phyloP scores from a whole-genome alignment of 2,888 invertebrate genomes.

The Lacanobia wlatinum region DNA sequence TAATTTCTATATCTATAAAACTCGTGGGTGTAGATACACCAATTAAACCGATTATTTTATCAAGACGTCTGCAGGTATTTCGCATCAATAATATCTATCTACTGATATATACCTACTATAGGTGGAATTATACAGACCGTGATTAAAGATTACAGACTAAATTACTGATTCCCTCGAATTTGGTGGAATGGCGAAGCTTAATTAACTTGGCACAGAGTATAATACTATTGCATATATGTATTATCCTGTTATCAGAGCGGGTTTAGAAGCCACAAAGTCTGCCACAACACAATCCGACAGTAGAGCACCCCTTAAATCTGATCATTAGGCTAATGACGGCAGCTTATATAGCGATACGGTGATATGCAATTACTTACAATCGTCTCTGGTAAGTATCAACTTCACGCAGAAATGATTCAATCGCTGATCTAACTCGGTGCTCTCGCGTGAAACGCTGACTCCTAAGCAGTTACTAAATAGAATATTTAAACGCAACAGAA shows the following conservation, averaged over 20 bases:
- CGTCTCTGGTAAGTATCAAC: conserved; percentile 34
- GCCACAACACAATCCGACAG: conserved; percentile 61
- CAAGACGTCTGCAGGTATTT: conserved; percentile 46
- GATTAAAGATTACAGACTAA: conserved; percentile 59
- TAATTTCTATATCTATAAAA: conserved; percentile 63
- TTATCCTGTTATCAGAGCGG: conserved; percentile 57
- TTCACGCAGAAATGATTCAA: conserved; percentile 53
- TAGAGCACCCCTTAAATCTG: conserved; percentile 71
- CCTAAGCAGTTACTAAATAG: conserved; percentile 71
- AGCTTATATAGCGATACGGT: conserved; percentile 79
- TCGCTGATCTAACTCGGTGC: conserved; percentile 38
- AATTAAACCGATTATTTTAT: conserved; percentile 62
- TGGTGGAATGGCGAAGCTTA: conserved; percentile 46
- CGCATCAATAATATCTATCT: conserved; percentile 46
- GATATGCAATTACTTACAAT: conserved; percentile 72
- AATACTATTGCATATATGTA: conserved; percentile 53
- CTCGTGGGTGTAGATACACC: conserved; percentile 50
- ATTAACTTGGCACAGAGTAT: conserved; percentile 53
- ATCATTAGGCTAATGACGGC: conserved; percentile 81
- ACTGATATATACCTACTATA: conserved; percentile 40
- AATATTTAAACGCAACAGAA: conserved; percentile 72
- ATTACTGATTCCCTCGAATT: conserved; percentile 53
- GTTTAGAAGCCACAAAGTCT: conserved; percentile 65
- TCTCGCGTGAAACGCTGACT: conserved; percentile 49
- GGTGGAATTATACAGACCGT: conserved; percentile 24